A percentile compares a stretch with the other conserved stretches of the same genome.
Evolutionary conservation across 2,888 invertebrate species (phyloP).

Genomic region (Nomada ferruginata): DNA sequence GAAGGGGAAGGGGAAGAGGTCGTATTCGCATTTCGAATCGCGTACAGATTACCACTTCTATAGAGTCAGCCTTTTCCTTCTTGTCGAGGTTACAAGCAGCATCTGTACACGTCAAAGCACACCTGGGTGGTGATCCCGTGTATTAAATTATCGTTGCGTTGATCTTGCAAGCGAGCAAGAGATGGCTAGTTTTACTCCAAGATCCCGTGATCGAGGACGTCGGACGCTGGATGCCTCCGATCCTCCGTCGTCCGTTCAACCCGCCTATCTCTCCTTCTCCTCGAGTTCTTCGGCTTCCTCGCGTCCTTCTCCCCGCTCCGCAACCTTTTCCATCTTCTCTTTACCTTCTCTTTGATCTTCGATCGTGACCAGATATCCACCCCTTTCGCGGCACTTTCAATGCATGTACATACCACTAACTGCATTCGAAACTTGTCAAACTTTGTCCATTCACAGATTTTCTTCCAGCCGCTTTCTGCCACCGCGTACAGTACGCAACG

Average conservation of each 20-base stretch:
- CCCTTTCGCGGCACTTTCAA: constrained; percentile 60
- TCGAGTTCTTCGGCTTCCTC: constrained; percentile 42
- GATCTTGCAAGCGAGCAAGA: constrained; percentile 74
- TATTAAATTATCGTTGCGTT: constrained; percentile 77
- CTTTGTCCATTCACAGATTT: background rate
- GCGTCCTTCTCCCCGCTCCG: constrained; percentile 25
- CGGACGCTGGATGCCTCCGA: constrained; percentile 45
- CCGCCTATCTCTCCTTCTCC: constrained; percentile 57
- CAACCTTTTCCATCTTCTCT: background rate
- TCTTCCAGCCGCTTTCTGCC: background rate
- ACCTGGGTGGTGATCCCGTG: constrained; percentile 77
- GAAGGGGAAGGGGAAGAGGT: background rate
- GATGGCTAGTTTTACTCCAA: constrained; percentile 74
- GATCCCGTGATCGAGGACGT: constrained; percentile 67
- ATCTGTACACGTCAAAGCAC: constrained; percentile 68
- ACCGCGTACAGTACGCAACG: background rate
- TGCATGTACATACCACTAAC: constrained; percentile 29
- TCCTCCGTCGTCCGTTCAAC: constrained; percentile 70
- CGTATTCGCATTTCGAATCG: constrained; percentile 41
- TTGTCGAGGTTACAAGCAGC: constrained; percentile 55
- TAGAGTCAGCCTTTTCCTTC: constrained; percentile 54
- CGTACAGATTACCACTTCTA: constrained; percentile 41
- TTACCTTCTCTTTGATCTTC: constrained; percentile 36
- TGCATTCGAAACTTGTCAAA: constrained; percentile 38
- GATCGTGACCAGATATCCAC: constrained; percentile 55